Evolutionary conservation across 2,888 invertebrate genomes (phyloP).

Genomic region (Osmoderma eremita): DNA sequence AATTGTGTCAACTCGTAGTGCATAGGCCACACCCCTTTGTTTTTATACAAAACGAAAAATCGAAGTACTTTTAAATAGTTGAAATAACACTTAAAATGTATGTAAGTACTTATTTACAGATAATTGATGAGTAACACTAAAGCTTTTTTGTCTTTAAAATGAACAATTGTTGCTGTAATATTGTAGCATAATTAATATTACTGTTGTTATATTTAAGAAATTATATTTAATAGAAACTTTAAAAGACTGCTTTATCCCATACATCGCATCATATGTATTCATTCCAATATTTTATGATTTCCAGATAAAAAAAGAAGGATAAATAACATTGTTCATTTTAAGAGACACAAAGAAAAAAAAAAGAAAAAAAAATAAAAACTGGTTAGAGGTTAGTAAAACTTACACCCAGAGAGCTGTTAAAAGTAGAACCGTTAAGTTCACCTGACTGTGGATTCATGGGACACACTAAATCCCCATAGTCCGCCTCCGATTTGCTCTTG

Average conservation of each 20-base stretch:
- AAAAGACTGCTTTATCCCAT: neutral
- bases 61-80: slow-evolving; percentile 8
- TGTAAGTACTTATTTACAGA: neutral
- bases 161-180: slow-evolving; percentile 5
- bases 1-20: slow-evolving; percentile 29
- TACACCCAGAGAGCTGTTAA: slow-evolving; percentile 65
- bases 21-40: slow-evolving; percentile 15
- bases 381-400: slow-evolving; percentile 63
- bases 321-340: slow-evolving; percentile 28
- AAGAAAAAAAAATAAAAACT: slow-evolving; percentile 42
- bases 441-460: slow-evolving; percentile 72
- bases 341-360: too few species aligned
- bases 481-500: slow-evolving; percentile 85
- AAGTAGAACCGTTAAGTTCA: slow-evolving; percentile 63
- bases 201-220: too few species aligned
- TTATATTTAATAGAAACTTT: too few species aligned
- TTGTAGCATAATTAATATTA: too few species aligned
- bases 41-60: slow-evolving; percentile 20
- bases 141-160: slow-evolving; percentile 28
- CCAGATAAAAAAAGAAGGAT: neutral
- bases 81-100: slow-evolving; percentile 6
- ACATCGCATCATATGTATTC: too few species aligned
- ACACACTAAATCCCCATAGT: slow-evolving; percentile 87
- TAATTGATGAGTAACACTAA: slow-evolving; percentile 8
- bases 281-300: too few species aligned